Conservation (phyloP, 1,140 invertebrate genomes). For the Pentalonia nigronervosa region DNA sequence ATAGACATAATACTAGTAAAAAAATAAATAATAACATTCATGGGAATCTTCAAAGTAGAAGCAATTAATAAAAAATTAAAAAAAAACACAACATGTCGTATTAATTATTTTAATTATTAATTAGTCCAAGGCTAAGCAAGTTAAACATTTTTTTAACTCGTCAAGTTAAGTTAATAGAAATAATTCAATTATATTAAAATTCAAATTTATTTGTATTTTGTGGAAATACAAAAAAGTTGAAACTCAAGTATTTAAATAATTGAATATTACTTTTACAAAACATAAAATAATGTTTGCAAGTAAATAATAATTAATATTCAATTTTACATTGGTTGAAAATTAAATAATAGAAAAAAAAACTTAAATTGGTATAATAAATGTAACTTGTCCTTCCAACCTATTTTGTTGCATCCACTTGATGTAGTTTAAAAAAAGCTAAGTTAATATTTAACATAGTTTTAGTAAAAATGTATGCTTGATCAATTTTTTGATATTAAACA, state of each 20-base stretch:
- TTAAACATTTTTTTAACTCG: neutral
- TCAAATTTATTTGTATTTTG: neutral
- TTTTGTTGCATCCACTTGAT: neutral
- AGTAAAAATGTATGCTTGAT: neutral
- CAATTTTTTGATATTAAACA: neutral
- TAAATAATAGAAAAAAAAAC: neutral
- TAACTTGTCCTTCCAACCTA: neutral
- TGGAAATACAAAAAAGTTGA: neutral
- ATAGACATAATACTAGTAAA: constrained; percentile 38
- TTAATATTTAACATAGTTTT: neutral
- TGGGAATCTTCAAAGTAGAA: constrained; percentile 15
- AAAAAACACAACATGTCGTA: neutral
- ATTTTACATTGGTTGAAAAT: neutral
- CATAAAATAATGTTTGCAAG: neutral
- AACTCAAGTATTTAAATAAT: neutral
- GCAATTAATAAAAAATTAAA: neutral
- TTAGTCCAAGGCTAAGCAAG: neutral
- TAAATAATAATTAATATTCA: constrained; percentile 10
- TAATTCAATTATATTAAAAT: neutral
- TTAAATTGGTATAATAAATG: too few relatives aligned
- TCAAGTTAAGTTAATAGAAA: neutral
- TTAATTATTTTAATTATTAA: neutral
- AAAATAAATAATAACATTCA: constrained; percentile 32
- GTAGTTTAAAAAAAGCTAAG: neutral
- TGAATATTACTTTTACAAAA: neutral